Evolutionary conservation across 2,797 vertebrate genomes (phyloP).

Genomic region (Rhincodon typus): DNA sequence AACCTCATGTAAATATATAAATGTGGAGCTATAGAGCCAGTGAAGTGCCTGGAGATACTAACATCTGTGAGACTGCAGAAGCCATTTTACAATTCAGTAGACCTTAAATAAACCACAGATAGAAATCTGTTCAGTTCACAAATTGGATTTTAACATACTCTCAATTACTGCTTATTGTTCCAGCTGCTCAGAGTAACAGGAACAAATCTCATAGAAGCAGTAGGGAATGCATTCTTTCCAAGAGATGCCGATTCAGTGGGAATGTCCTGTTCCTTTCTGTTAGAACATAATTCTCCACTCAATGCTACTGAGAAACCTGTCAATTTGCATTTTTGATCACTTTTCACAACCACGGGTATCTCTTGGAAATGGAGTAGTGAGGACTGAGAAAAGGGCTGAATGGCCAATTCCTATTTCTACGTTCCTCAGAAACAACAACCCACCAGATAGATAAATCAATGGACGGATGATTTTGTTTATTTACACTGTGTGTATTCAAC

Average conservation of each 20-base stretch:
- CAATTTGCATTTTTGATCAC: neutral
- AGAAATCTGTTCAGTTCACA: conserved; percentile 61
- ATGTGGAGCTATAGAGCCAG: conserved; percentile 58
- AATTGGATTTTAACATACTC: conserved; percentile 61
- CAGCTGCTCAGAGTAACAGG: conserved; percentile 51
- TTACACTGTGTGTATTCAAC: neutral
- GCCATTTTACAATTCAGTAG: conserved; percentile 67
- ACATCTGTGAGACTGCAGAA: conserved; percentile 64
- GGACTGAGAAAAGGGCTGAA: too few relatives aligned
- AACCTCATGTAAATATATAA: conserved; percentile 63
- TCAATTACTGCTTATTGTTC: conserved; percentile 55
- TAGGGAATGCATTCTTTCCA: conserved; percentile 49
- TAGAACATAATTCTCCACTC: neutral
- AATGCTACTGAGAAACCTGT: neutral
- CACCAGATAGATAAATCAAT: neutral
- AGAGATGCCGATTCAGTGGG: conserved; percentile 45
- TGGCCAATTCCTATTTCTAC: too few relatives aligned
- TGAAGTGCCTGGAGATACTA: conserved; percentile 64
- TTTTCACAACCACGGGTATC: neutral
- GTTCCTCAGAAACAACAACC: neutral
- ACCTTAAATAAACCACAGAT: conserved; percentile 65
- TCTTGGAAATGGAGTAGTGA: too few relatives aligned
- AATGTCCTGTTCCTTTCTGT: neutral
- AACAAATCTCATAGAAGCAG: conserved; percentile 50
- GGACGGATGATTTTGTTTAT: neutral